Evolutionary conservation across 2,888 invertebrate genomes (phyloP), one percentile per base, ranked within the genome.

Genomic region (Heteromyza rotundicornis): DNA sequence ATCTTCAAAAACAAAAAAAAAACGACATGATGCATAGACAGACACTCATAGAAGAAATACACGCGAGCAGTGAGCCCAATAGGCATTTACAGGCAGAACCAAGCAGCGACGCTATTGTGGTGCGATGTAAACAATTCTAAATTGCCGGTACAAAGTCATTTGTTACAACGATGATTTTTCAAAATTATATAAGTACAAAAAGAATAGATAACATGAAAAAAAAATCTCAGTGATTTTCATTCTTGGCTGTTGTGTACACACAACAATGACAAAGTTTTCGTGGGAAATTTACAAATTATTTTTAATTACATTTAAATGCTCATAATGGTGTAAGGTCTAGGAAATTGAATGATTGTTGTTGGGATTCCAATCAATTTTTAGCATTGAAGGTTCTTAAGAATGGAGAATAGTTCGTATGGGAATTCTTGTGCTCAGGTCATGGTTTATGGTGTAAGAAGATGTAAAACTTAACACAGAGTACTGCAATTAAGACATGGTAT

Each of bases 271-370:
- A n/a, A 51, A 19, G 12, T 19, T 8, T 7, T 20, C 52, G 52
- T 52, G 52, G 27, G 52, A 52, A 52, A 52, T 24, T 52, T 24
- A 24, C 27, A 23, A 52, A 52, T n/a, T 16, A 52, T 52, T 52
- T 52, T 52, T 52, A 52, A 52, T 52, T 52, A 24, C 52, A 52
- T 52, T 51, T 16, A 17, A 50, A 20, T 19, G n/a, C n/a, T 40
- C 17, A 16, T 40, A 40, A 40, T 40, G 7, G n/a, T n/a, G n/a
- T 40, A 22, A 23, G 20, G 20, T 50, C 2, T 20, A 7, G 22
- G 20, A 14, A 14, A 12, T 50, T 20, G 22, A 17, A 20, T 20
- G 22, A 50, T 50, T 20, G 8, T n/a, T n/a, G n/a, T n/a, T n/a
- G n/a, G n/a, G n/a, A n/a, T n/a, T n/a, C n/a, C n/a, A n/a, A n/a